Evolutionary conservation across 1,140 invertebrate species (phyloP), one percentile per base, ranked within the genome.

Genomic region (Cataglyphis hispanica): DNA sequence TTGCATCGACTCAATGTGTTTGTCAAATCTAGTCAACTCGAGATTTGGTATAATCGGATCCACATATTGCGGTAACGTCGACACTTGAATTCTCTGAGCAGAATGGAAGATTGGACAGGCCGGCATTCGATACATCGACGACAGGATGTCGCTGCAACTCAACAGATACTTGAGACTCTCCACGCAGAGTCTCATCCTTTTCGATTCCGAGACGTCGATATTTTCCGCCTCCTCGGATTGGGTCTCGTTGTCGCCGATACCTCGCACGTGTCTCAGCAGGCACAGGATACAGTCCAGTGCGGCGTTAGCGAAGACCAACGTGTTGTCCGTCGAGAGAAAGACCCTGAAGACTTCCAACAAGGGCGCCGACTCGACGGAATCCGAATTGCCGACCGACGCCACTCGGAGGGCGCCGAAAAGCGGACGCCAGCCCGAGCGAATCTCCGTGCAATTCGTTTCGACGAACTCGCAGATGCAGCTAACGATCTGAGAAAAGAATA

Each of bases 391-490:
- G 2, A 96, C 95, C 86, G 97, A 95, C 0, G 98, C 98, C 37
- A 98, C 98, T 37, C 98, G 96, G 6, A 99, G 93, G 3, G 98
- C 98, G 7, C 98, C 98, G 93, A 99, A 99, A 2, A 99, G 94
- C 1, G 98, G 98, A 64, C 98, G 95, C 98, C 98, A 99, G 0
- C 98, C 98, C 0, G 98, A 99, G 89, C 97, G 96, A 22, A 99
- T 99, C 95, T 99, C 98, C 22, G 97, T 97, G 91, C 98, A 96
- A 93, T 98, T 98, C 0, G 98, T 98, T 95, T 99, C 98, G 0
- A 99, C 98, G 92, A 99, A 98, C 95, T 99, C 98, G 94, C 98
- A 99, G 31, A 99, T 97, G 87, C 98, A 99, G 83, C 98, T 98
- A 56, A 99, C 98, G 92, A 99, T 98, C 97, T 99, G 96, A 76